A percentile compares a stretch with the other conserved stretches of the same genome.
Evolutionary conservation across 2,888 invertebrate genomes (phyloP).

Genomic region (Aporophyla nigra): DNA sequence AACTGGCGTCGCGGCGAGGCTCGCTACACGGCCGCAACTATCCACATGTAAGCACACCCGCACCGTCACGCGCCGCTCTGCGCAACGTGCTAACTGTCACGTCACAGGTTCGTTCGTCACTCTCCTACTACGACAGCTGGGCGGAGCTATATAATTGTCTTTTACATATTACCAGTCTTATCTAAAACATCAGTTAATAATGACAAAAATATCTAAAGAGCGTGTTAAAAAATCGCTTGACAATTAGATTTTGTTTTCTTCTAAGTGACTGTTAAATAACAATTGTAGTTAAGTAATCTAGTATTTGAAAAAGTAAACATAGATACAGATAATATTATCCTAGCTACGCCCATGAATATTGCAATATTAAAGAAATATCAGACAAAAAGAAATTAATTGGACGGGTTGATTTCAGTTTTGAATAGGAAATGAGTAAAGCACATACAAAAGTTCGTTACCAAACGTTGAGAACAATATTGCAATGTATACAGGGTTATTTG

Average conservation of each 20-base stretch:
- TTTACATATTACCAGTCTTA: background rate
- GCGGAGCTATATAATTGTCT: background rate
- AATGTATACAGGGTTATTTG: no score
- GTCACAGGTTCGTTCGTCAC: conserved; percentile 9
- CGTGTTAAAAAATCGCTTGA: background rate
- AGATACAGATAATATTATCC: background rate
- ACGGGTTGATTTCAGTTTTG: background rate
- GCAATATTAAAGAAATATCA: conserved; percentile 15
- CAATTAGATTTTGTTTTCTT: background rate
- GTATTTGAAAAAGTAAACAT: background rate
- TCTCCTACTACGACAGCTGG: conserved; percentile 12
- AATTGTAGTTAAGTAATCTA: background rate
- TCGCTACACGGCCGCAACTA: conserved; percentile 98
- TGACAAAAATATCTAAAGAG: background rate
- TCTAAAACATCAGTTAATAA: background rate
- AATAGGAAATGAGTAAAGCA: background rate
- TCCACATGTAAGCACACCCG: conserved; percentile 94
- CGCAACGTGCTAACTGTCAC: conserved; percentile 43
- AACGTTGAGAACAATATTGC: conserved; percentile 1
- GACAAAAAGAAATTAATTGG: background rate
- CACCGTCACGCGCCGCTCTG: conserved; percentile 22
- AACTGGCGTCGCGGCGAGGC: conserved; percentile 97
- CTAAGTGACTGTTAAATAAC: background rate
- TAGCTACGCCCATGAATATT: background rate
- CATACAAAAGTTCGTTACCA: background rate